These are phyloP conservation scores for Drosophila putrida DNA, from an alignment of 2,888 invertebrate genomes.

Conservation along the genomic window DNA sequence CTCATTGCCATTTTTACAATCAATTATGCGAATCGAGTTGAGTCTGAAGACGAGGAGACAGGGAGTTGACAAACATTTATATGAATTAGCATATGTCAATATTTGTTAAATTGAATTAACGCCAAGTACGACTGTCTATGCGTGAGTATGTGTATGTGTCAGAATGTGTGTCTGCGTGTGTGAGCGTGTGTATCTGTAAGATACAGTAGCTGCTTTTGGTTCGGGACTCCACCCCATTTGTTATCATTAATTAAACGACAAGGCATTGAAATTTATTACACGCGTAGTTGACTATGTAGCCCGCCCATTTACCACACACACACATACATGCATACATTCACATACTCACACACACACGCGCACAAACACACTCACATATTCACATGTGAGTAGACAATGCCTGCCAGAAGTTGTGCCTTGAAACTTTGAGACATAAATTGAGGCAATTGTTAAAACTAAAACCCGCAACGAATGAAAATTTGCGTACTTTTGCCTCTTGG, in stretches of 20 bases:
- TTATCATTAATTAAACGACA: conserved; percentile 81
- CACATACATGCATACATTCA: conserved; percentile 2
- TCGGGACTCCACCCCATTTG: conserved; percentile 65
- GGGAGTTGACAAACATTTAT: conserved; percentile 70
- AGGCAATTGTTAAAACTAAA: conserved; percentile 82
- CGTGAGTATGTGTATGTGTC: conserved; percentile 8
- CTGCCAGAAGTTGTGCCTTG: conserved; percentile 62
- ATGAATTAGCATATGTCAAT: conserved; percentile 82
- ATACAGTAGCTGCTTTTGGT: conserved; percentile 19
- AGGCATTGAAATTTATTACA: conserved; percentile 81
- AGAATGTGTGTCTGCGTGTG: conserved; percentile 9
- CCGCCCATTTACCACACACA: conserved; percentile 20
- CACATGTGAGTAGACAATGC: conserved; percentile 46
- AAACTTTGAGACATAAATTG: conserved; percentile 80
- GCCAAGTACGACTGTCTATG: conserved; percentile 36
- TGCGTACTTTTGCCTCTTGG: conserved; percentile 63
- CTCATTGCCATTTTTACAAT: conserved; percentile 81
- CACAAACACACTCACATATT: background rate
- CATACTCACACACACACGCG: background rate
- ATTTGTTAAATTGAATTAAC: conserved; percentile 82
- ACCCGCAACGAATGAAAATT: conserved; percentile 78
- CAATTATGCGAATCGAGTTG: conserved; percentile 65
- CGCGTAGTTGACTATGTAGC: conserved; percentile 69
- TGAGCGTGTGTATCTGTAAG: conserved; percentile 27
- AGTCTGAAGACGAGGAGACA: conserved; percentile 5